Base-by-base conservation (phyloP, 2,797 vertebrate genomes). In the Eulemur mongoz region DNA sequence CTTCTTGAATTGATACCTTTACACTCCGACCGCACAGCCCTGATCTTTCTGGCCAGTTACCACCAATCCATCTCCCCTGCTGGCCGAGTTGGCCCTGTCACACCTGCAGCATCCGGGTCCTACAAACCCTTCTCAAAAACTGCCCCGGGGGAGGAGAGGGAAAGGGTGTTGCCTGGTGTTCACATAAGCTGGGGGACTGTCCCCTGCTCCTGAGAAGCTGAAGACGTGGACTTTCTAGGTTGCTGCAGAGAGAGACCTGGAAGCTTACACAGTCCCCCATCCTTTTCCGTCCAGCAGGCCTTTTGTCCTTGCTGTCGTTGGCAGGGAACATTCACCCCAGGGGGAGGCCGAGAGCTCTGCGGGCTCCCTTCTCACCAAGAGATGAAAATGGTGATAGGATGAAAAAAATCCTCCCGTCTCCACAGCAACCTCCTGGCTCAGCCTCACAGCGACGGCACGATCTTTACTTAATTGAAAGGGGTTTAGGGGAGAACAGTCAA, bases 291-390 rank as follows among this genome's bases (percentile, higher is more conserved):
- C 93, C 72, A 78, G 2, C 52, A 30, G 91, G 25, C 59, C 94
- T 79, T 79, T 69, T 79, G 95, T 96, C 67, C 84, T 95, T 78
- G 80, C 48, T 93, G 95, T 93, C 65, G 76, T 48, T 93, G 95
- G 95, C 79, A 0, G 48, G 7, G 90, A 90, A 9, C 3, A 1
- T 22, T 22, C 52, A 10, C 67, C 85, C 38, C 40, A 1, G 61
- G 63, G 85, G 85, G 72, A 76, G 70, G n/a, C 61, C 3, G 61
- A 32, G 22, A 23, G 23, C 52, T n/a, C 65, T 79, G 90, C 94
- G 89, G 81, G 76, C 45, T 81, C 85, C 27, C 73, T 70, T 94
- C 96, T 96, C 80, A 32, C 57, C 87, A 40, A 23, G 83, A 95
- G 78, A 88, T 40, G 45, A 72, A 92, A 78, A 25, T 12, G 70